Evolutionary conservation across 2,797 vertebrate species (phyloP).

Genomic region (Huso huso): DNA sequence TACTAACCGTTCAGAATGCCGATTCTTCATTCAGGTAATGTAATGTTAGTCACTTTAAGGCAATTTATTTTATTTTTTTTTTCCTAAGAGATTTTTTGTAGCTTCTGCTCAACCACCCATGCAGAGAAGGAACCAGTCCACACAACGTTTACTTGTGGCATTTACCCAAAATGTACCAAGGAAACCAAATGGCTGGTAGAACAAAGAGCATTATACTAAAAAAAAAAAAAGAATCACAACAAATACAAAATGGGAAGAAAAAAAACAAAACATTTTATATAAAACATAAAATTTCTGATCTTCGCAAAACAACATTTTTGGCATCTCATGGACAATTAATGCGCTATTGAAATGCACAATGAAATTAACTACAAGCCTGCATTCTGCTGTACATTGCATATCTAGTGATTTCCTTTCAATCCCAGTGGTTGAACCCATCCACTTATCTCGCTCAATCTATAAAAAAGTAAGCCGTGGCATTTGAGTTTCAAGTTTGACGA

Average conservation of each 20-base stretch:
- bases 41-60: slow-evolving; percentile 57
- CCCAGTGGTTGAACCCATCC: background rate
- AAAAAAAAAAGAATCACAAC: background rate
- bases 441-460: background rate
- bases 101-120: slow-evolving; percentile 4
- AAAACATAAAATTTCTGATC: too few species aligned
- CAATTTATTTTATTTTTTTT: slow-evolving; percentile 44
- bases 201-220: background rate
- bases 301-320: too few species aligned
- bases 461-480: slow-evolving; percentile 9
- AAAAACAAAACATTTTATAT: too few species aligned
- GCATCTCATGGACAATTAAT: too few species aligned
- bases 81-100: slow-evolving; percentile 42
- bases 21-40: slow-evolving; percentile 60
- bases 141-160: slow-evolving; percentile 27
- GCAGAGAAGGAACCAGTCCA: slow-evolving; percentile 35
- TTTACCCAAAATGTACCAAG: too few species aligned
- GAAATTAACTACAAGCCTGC: too few species aligned
- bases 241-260: too few species aligned
- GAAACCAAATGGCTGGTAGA: background rate
- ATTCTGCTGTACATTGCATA: too few species aligned
- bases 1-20: slow-evolving; percentile 58
- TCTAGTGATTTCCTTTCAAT: too few species aligned
- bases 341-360: too few species aligned
- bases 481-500: background rate